A percentile compares a stretch with the other conserved stretches of the same genome.
These are phyloP conservation scores for Glyphotaelius pellucidus DNA, from an alignment of 2,888 invertebrate genomes.

Conservation along the genomic window DNA sequence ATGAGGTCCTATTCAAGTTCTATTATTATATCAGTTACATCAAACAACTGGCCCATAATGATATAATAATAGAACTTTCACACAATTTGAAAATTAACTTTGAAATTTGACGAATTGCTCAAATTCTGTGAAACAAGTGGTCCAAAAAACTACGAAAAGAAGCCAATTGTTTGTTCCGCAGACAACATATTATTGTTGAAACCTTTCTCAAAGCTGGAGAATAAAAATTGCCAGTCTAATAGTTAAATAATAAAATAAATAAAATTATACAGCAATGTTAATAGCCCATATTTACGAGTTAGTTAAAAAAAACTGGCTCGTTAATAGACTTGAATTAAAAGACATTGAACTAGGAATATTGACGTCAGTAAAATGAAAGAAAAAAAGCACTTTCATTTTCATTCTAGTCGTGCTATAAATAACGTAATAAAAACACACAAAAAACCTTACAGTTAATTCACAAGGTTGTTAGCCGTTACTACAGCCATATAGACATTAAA, in stretches of 20 bases:
- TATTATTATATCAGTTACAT: no score
- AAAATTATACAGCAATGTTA: not conserved
- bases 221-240: no score
- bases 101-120: no score
- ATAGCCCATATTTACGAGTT: not conserved
- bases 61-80: no score
- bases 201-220: no score
- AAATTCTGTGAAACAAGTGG: no score
- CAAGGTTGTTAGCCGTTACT: conserved; percentile 4
- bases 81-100: no score
- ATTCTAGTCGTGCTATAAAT: conserved; percentile 22
- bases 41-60: no score
- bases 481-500: conserved; percentile 8
- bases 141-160: no score
- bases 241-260: not conserved
- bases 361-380: not conserved
- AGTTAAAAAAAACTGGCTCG: not conserved
- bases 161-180: no score
- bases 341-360: not conserved
- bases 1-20: no score
- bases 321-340: not conserved
- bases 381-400: conserved; percentile 18
- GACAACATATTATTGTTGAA: no score
- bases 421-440: not conserved
- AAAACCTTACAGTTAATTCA: conserved; percentile 22